Evolutionary conservation across 2,113 vertebrate species (phyloP).

Genomic region (Eretmodus cyanostictus): DNA sequence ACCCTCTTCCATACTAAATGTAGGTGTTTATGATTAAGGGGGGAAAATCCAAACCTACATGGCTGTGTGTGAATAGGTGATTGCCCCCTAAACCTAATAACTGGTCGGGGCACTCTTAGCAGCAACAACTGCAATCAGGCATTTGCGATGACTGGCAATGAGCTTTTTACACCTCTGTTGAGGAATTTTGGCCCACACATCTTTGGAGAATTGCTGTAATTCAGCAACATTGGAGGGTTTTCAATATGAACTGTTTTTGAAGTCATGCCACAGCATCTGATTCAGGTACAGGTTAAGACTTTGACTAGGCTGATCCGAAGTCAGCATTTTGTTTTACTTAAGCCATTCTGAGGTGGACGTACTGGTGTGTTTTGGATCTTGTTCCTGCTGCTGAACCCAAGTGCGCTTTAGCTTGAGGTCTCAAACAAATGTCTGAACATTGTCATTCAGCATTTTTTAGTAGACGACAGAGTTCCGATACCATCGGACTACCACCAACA

Average conservation of each 20-base stretch:
- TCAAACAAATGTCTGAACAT: not conserved
- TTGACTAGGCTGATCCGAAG: not conserved
- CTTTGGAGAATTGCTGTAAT: not conserved
- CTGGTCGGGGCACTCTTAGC: not conserved
- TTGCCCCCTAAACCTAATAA: not conserved
- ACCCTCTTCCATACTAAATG: not conserved
- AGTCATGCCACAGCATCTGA: not conserved
- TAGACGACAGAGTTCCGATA: rapidly evolving
- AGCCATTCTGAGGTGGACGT: not conserved
- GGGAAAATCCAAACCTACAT: rapidly evolving
- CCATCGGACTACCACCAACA: rapidly evolving
- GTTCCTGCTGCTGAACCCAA: not conserved
- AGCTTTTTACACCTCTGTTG: not conserved
- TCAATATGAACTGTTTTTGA: not conserved
- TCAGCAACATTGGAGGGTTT: not conserved
- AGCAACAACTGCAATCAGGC: not conserved
- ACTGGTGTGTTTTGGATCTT: not conserved
- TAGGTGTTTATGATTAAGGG: not conserved
- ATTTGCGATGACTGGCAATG: not conserved
- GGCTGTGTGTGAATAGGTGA: not conserved
- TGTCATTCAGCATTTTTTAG: not conserved
- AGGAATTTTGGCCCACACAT: not conserved
- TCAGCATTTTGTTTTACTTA: not conserved
- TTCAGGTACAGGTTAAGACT: not conserved
- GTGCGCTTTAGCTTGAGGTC: not conserved